Base-by-base conservation (phyloP, 2,797 vertebrate species). In the Ptychobarbus kaznakovi region DNA sequence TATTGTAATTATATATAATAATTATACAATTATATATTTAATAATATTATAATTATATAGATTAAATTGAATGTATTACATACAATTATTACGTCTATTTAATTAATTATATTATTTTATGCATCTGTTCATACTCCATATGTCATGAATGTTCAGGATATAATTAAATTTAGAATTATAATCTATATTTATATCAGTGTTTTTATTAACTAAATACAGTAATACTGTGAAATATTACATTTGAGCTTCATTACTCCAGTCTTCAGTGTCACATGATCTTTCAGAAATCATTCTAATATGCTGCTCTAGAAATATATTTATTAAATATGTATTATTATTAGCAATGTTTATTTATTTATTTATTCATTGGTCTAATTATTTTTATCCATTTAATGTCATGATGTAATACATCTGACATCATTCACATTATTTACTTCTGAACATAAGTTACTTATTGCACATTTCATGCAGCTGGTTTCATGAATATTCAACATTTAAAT, bases 391-490 rank as follows among this genome's bases (percentile, higher is more conserved):
- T 38, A 35, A 68, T 32, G 9, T 68, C 32, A 35, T 12, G 18
- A 38, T 40, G 66, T 32, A 38, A 3, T 70, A n/a, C 6, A 70
- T n/a, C n/a, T 25, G n/a, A 28, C 13, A 9, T 40, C 18, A 22
- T 25, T 46, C 25, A 6, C 16, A 11, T 74, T 49, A 51, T 75
- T 75, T 51, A 20, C 72, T 20, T 51, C 72, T 51, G 1, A 53
- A 46, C 13, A 46, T 32, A 51, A 75, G 25, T 22, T 20, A 20
- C 28, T 75, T 12, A 12, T 75, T 35, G 16, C 46, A 53, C 72
- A 28, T 73, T 46, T 44, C 42, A 73, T 73, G 42, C n/a, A 49
- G 70, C 42, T 73, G 42, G n/a, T 28, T 49, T 73, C 25, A 73
- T 73, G n/a, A 28, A 73, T 73, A 73, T 46, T 73, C 13, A 25